Evolutionary conservation across 2,113 vertebrate species (phyloP).

Genomic region (Monopterus albus): DNA sequence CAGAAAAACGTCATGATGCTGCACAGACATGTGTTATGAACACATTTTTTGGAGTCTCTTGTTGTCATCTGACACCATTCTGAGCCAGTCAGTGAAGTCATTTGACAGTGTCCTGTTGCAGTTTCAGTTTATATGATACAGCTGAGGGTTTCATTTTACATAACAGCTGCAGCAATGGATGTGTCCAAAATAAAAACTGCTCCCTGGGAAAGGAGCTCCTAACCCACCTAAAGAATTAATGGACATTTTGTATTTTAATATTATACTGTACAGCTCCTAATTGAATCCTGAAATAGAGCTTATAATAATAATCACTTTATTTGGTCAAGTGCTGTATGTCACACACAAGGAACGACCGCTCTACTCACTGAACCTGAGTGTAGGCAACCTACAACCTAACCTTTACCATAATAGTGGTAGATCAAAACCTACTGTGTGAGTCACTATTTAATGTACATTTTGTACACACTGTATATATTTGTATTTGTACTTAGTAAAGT

Average conservation of each 20-base stretch:
- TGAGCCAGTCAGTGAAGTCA: neutral
- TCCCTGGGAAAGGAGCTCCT: constrained; percentile 1
- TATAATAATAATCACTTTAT: too few species aligned
- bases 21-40: constrained; percentile 29
- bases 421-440: too few species aligned
- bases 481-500: too few species aligned
- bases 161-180: constrained; percentile 29
- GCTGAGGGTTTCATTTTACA: constrained; percentile 34
- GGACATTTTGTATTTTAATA: neutral
- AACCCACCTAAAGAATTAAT: constrained; percentile 9
- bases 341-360: too few species aligned
- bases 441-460: too few species aligned
- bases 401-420: too few species aligned
- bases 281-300: neutral
- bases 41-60: constrained; percentile 22
- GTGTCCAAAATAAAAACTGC: constrained; percentile 30
- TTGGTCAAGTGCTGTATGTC: too few species aligned
- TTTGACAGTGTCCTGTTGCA: constrained; percentile 43
- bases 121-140: constrained; percentile 29
- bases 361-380: too few species aligned
- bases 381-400: too few species aligned
- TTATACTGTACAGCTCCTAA: neutral
- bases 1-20: constrained; percentile 4
- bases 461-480: too few species aligned
- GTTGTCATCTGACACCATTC: constrained; percentile 34